A percentile compares a stretch with the other conserved stretches of the same genome.
phyloP scores from a whole-genome alignment of 2,113 vertebrate species.

The Tylochromis polylepis region DNA sequence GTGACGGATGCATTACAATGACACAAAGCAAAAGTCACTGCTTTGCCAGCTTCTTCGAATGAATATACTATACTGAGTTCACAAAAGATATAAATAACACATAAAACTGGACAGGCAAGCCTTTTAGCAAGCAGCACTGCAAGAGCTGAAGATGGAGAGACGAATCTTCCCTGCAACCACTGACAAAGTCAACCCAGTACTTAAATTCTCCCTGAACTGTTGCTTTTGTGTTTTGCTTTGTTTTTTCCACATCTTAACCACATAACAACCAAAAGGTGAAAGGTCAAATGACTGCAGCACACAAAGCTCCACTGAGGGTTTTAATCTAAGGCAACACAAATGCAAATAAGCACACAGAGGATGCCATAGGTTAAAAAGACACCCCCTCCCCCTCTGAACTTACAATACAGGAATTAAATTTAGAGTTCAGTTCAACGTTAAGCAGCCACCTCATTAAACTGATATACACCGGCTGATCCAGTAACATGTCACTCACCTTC shows the following conservation, averaged over 20 bases:
- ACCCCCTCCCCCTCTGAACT: too few species aligned
- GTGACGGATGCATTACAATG: background rate
- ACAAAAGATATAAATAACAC: background rate
- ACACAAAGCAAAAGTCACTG: background rate
- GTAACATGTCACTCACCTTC: constrained; percentile 47
- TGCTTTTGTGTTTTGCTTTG: background rate
- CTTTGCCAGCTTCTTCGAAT: background rate
- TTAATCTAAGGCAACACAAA: background rate
- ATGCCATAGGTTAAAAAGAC: background rate
- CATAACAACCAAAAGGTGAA: background rate
- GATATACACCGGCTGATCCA: background rate
- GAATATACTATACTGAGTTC: background rate
- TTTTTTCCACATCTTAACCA: background rate
- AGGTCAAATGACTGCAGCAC: background rate
- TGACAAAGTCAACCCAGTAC: background rate
- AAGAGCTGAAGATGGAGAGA: background rate
- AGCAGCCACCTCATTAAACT: background rate
- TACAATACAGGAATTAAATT: background rate
- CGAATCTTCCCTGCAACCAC: background rate
- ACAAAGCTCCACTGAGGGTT: background rate
- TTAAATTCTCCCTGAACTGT: background rate
- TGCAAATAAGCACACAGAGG: rapidly evolving
- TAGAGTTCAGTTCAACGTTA: background rate
- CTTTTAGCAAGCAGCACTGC: background rate
- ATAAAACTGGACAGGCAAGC: background rate